Base-by-base conservation (phyloP, 1,140 invertebrate species). In the Papilio polytes region DNA sequence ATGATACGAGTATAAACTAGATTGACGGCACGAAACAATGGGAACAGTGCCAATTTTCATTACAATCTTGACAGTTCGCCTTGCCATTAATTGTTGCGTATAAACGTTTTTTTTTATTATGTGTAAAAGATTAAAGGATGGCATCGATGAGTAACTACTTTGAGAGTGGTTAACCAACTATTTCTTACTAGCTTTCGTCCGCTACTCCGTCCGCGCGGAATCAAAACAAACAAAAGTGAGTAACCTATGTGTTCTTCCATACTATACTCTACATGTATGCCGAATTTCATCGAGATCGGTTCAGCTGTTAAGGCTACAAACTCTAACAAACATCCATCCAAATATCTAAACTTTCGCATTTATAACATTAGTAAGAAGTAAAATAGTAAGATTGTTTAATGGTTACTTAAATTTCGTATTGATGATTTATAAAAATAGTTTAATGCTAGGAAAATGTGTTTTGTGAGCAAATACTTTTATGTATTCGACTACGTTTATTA, bases 1-100 rank as follows among this genome's bases (percentile, higher is more conserved):
- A 66, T 70, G 63, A 70, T 70, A 70, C 63, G 63, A 26, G 13
- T 36, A 70, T 70, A 70, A 70, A 70, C 63, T 36, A 70, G 63
- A 31, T 70, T 70, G 63, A 70, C 63, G 63, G 63, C 22, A 70
- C 63, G 22, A 6, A 15, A 70, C 63, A 70, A 70, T 70, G 22
- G 63, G 63, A 70, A 13, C 22, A 26, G 13, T 70, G 63, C 63
- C 63, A 70, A 70, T 70, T 70, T 70, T 70, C 63, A 70, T 70
- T 70, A 70, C 26, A 63, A 31, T 36, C 63, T 31, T 70, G 63
- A 70, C 63, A 70, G 26, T 70, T 15, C 26, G 63, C 12, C 59
- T 31, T 15, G 26, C 12, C 26, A 15, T 26, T 63, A 70, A 70
- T 70, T 70, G 63, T 70, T 70, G 4, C 26, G 36, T 26, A 26